Evolutionary conservation across 2,797 vertebrate species (phyloP), one percentile per base, ranked within the genome.

Genomic region (Pygocentrus nattereri): DNA sequence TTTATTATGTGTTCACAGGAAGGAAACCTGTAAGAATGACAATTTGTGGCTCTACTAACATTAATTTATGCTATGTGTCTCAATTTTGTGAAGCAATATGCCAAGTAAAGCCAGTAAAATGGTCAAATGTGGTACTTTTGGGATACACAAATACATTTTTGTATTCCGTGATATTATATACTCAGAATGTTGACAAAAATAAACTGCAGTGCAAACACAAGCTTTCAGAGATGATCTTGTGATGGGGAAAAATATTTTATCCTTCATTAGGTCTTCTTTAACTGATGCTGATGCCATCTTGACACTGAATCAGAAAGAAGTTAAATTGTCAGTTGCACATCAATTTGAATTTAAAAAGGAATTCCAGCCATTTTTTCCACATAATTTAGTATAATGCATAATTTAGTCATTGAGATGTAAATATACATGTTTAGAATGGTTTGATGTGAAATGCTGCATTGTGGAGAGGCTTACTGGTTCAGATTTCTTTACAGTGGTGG

Each of bases 1-100:
- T 98, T 98, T 98, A 98, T 98, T 97, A 93, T 91, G 91, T 93
- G 87, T 91, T 94, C 89, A 92, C 94, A 93, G 90, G 81, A 76
- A 90, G 89, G 90, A 89, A 84, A 84, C 80, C 82, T 89, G 92
- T 89, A 90, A 89, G 86, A 70, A 67, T 72, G 85, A 90, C 79
- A 79, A 90, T 88, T 86, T 84, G 83, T 82, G 83, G 88, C 88
- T 92, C 84, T 93, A 94, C 93, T 94, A 94, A 95, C 93, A 91
- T 88, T 89, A 90, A 93, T 94, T 92, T 95, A 93, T 92, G 91
- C 90, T 91, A 90, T 90, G 69, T 92, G 91, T 94, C 89, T 90
- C 89, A 87, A 91, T 92, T 92, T 93, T 94, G 91, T 92, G 89
- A 93, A 92, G 92, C 91, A 93, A 90, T 94, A 94, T 92, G 92